A percentile compares a stretch with the other conserved stretches of the same genome.
Evolutionary conservation across 2,113 vertebrate species (phyloP).

Genomic region (Microcebus ravelobensis): DNA sequence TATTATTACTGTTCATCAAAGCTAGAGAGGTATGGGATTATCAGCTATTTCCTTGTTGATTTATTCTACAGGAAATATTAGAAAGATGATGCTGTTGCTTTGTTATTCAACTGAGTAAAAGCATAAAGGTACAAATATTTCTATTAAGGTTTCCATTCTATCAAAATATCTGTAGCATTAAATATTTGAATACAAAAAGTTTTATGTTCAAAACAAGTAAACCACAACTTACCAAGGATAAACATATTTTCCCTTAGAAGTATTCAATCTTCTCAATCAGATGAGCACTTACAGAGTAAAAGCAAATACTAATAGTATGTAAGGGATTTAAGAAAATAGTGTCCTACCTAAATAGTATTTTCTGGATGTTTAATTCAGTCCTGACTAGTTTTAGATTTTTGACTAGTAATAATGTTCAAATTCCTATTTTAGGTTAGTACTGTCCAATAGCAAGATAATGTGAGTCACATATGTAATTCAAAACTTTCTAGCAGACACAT

Average conservation of each 20-base stretch:
- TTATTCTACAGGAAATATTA: neutral
- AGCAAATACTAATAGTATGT: neutral
- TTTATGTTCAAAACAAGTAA: conserved; percentile 11
- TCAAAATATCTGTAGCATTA: neutral
- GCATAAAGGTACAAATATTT: neutral
- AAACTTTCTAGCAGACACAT: neutral
- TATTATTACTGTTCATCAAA: neutral
- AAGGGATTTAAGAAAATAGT: neutral
- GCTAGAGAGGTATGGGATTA: neutral
- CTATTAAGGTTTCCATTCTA: neutral
- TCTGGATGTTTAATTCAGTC: conserved; percentile 21
- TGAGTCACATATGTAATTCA: neutral
- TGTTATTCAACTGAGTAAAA: conserved; percentile 41
- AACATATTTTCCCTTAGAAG: neutral
- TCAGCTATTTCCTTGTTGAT: neutral
- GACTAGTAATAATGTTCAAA: neutral
- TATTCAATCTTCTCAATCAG: neutral
- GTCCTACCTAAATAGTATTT: conserved; percentile 8
- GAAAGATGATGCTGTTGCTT: neutral
- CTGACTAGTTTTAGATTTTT: conserved; percentile 36
- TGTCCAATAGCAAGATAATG: neutral
- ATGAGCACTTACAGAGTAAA: neutral
- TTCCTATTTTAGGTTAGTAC: neutral
- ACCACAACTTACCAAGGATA: neutral
- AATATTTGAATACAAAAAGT: neutral